Conservation (phyloP, 2,888 invertebrate species). For the Lasioglossum pauxillum region DNA sequence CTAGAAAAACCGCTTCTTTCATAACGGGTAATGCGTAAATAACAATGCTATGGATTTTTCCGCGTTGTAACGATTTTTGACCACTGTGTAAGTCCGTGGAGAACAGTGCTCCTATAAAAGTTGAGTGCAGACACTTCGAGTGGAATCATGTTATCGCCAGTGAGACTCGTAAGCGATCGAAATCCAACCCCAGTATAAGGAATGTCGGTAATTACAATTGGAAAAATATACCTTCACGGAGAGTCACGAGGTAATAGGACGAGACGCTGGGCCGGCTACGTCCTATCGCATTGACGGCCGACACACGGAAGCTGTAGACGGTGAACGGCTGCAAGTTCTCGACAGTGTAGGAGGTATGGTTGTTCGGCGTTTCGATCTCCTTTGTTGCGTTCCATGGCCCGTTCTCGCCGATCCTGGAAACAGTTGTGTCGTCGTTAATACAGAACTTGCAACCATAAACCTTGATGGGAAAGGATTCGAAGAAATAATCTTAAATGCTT, state of each 20-base stretch:
- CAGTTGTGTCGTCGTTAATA: conserved; percentile 46
- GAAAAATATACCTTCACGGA: conserved; percentile 87
- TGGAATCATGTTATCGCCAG: background rate
- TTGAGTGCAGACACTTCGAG: background rate
- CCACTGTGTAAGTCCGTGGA: background rate
- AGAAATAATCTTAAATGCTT: background rate
- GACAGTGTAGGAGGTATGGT: conserved; percentile 88
- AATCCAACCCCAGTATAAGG: background rate
- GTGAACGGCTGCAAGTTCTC: conserved; percentile 89
- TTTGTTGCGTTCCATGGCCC: conserved; percentile 88
- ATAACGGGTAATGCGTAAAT: background rate
- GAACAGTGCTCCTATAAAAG: background rate
- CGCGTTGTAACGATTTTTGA: background rate
- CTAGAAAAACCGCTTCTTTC: background rate
- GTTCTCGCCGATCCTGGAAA: conserved; percentile 89
- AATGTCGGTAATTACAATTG: conserved; percentile 39
- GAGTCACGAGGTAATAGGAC: conserved; percentile 90
- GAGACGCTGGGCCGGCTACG: conserved; percentile 89
- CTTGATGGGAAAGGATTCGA: conserved; percentile 8
- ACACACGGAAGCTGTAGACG: conserved; percentile 90
- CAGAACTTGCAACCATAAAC: conserved; percentile 4
- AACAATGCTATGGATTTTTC: background rate
- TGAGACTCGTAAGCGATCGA: conserved; percentile 18
- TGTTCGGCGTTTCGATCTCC: conserved; percentile 88
- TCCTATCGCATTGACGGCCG: conserved; percentile 90